phyloP scores from a whole-genome alignment of 37 sponge, comb jelly and placozoan species.

The Mnemiopsis leidyi region DNA sequence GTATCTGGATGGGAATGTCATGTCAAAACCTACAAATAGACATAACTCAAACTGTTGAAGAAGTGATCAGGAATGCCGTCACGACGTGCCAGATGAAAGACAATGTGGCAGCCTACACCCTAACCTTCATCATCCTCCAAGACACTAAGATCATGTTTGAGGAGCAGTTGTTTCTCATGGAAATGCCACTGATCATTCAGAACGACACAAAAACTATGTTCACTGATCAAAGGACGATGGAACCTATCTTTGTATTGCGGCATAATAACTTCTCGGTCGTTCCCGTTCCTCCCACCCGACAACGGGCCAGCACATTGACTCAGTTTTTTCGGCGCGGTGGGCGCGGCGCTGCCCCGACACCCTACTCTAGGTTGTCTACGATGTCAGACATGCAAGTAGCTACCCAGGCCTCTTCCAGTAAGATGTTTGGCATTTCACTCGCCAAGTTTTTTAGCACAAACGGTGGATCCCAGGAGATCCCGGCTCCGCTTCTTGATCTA shows the following conservation, averaged over 20 bases:
- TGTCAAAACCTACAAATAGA: slow-evolving; percentile 33
- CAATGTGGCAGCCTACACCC: slow-evolving; percentile 2
- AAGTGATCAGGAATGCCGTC: slow-evolving; percentile 31
- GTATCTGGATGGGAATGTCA: slow-evolving; percentile 47
- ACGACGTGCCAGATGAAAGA: background rate
- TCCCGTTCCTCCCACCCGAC: background rate
- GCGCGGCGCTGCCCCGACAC: slow-evolving; percentile 33
- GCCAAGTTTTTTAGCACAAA: background rate
- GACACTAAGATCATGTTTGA: slow-evolving; percentile 20
- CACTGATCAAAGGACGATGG: background rate
- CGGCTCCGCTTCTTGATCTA: slow-evolving; percentile 31
- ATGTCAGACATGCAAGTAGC: background rate
- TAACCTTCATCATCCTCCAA: slow-evolving; percentile 32
- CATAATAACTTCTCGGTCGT: background rate
- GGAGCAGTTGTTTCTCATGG: slow-evolving; percentile 23
- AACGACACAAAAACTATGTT: slow-evolving; percentile 40
- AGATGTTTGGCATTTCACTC: slow-evolving; percentile 45
- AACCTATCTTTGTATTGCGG: slow-evolving; percentile 33
- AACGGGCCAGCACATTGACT: slow-evolving; percentile 28
- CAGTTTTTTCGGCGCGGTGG: slow-evolving; percentile 53
- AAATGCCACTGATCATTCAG: slow-evolving; percentile 46
- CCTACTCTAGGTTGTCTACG: background rate
- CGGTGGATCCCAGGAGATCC: background rate
- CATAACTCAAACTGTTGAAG: background rate
- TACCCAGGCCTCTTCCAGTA: background rate